Evolutionary conservation across 1,140 invertebrate species (phyloP).

Genomic region (Hypothenemus hampei): DNA sequence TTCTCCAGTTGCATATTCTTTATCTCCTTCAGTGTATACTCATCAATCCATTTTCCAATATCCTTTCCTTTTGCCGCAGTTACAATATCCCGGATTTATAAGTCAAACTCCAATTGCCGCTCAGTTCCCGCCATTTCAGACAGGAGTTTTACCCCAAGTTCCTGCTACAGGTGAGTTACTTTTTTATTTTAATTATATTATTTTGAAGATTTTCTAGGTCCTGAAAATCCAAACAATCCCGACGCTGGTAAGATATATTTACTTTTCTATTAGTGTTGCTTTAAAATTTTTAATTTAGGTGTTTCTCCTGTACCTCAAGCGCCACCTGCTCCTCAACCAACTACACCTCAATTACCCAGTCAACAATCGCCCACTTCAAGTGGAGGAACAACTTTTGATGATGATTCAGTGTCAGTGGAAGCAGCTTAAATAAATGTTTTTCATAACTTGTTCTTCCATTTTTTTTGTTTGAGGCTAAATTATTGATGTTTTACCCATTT

Average conservation of each 20-base stretch:
- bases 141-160: not conserved
- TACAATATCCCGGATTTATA: slow-evolving; percentile 10
- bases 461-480: not conserved
- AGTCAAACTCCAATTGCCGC: slow-evolving; percentile 5
- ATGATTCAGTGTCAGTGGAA: slow-evolving; percentile 13
- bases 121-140: not conserved
- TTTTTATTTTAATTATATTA: too few species aligned
- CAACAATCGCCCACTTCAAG: slow-evolving; percentile 6
- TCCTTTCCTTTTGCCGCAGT: slow-evolving; percentile 1
- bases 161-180: not conserved
- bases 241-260: too few species aligned
- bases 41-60: not conserved
- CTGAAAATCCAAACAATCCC: too few species aligned
- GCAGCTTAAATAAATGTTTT: slow-evolving; percentile 1
- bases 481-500: not conserved
- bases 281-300: too few species aligned
- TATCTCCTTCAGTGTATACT: slow-evolving; percentile 2
- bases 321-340: not conserved
- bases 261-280: too few species aligned
- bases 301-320: not conserved
- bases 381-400: slow-evolving; percentile 5
- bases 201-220: too few species aligned
- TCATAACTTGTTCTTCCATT: not conserved
- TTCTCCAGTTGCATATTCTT: not conserved
- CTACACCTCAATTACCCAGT: not conserved